A percentile compares a stretch with the other conserved stretches of the same genome.
phyloP scores from a whole-genome alignment of 2,888 invertebrate species.

The Glaucopsyche alexis region DNA sequence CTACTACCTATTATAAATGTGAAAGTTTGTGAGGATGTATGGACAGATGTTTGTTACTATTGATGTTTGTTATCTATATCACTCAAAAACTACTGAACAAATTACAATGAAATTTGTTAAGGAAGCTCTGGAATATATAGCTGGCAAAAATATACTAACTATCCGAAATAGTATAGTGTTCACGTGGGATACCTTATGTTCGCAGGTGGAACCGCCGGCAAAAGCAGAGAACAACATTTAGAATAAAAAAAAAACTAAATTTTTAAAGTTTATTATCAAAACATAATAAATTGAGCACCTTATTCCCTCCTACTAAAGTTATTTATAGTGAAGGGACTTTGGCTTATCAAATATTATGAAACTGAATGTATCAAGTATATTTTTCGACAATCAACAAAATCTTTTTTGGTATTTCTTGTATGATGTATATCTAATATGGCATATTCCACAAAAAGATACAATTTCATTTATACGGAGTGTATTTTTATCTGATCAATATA shows the following conservation, averaged over 20 bases:
- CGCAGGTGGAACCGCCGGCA: too few relatives aligned
- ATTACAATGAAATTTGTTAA: too few relatives aligned
- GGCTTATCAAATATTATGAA: constrained; percentile 8
- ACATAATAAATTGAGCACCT: constrained; percentile 65
- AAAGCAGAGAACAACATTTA: too few relatives aligned
- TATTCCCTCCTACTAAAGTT: constrained; percentile 49
- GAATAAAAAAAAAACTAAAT: background rate
- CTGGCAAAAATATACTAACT: too few relatives aligned
- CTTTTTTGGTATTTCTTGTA: background rate
- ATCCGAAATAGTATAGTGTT: too few relatives aligned
- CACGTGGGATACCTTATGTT: too few relatives aligned
- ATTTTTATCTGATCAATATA: background rate
- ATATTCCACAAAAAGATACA: background rate
- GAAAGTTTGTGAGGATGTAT: too few relatives aligned
- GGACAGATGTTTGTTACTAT: too few relatives aligned
- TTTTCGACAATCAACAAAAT: background rate
- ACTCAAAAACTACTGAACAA: too few relatives aligned
- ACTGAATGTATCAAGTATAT: background rate
- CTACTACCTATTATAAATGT: too few relatives aligned
- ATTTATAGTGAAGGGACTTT: constrained; percentile 9
- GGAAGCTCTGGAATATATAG: too few relatives aligned
- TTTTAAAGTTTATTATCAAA: constrained; percentile 49
- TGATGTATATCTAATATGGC: background rate
- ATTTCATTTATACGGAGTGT: background rate
- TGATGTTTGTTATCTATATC: too few relatives aligned